Evolutionary conservation across 2,888 invertebrate genomes (phyloP).

Genomic region (Auanema sp.): DNA sequence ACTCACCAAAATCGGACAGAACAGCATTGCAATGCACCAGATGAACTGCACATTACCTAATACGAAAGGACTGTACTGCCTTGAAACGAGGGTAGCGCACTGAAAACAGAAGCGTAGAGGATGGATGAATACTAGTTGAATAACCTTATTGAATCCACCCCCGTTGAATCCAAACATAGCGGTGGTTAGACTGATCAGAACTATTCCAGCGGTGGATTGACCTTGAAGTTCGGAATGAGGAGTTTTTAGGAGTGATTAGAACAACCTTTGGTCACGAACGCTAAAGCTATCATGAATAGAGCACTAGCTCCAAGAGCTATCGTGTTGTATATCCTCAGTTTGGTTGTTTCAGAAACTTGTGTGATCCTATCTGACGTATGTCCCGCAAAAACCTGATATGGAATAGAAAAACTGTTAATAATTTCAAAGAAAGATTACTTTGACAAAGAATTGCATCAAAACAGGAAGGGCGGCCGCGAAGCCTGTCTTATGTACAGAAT

Average conservation of each 20-base stretch:
- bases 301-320: constrained; percentile 58
- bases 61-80: constrained; percentile 61
- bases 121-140: background rate
- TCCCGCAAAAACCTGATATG: constrained; percentile 54
- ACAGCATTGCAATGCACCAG: constrained; percentile 60
- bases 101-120: constrained; percentile 19
- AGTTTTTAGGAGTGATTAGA: background rate
- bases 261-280: constrained; percentile 40
- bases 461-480: constrained; percentile 61
- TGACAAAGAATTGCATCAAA: constrained; percentile 60
- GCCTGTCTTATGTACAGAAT: constrained; percentile 60
- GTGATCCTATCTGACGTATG: constrained; percentile 54
- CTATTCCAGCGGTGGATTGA: constrained; percentile 41
- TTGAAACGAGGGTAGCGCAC: constrained; percentile 54
- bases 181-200: constrained; percentile 54
- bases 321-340: constrained; percentile 57
- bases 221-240: constrained; percentile 20
- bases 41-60: constrained; percentile 60
- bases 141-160: constrained; percentile 58
- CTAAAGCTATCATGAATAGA: constrained; percentile 52
- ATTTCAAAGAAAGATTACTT: constrained; percentile 20
- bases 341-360: constrained; percentile 51
- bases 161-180: constrained; percentile 63
- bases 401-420: background rate
- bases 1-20: constrained; percentile 53